Evolutionary conservation across 2,797 vertebrate genomes (phyloP), one percentile per base, ranked within the genome.

Genomic region (Catamblyrhynchus diadema): DNA sequence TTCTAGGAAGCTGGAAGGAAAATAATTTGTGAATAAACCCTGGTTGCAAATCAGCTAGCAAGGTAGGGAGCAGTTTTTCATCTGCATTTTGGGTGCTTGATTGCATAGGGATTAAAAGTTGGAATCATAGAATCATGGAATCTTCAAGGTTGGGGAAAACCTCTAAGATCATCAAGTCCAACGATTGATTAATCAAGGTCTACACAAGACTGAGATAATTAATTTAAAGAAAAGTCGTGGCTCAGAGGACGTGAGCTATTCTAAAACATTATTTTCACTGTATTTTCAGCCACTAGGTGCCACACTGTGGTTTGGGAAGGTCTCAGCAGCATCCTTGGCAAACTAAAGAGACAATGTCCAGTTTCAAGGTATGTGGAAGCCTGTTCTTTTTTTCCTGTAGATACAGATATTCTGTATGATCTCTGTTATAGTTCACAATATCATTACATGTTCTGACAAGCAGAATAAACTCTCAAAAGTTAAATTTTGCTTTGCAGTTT

Each of bases 231-330:
- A 61, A 80, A 80, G 39, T 33, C 3, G 21, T 41, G 19, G 2
- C 39, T 90, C 30, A 41, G 32, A 82, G 56, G 17, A 71, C 0
- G 0, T 11, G 12, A 92, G 33, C 41, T 39, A 11, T n/a, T 37
- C 8, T 33, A 54, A 73, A 84, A 32, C 6, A 37, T 48, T 37
- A 23, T 24, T 94, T 95, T 82, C 69, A 23, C 16, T 2, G 1
- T 54, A 69, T 72, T 86, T 89, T 51, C 65, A 91, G 42, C 91
- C 79, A 91, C 86, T 94, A 95, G 84, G 47, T 92, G 88, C 61
- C 92, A 89, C 74, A 30, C 67, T 85, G 74, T 85, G 61, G 54
- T 91, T 27, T 54, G 32, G 48, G 57, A 94, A 92, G 45, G 42
- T 65, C 57, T 35, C 45, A 59, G 51, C 27, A 53, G 4, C 18